phyloP scores from a whole-genome alignment of 2,113 vertebrate genomes.

The Bothrops jararaca region DNA sequence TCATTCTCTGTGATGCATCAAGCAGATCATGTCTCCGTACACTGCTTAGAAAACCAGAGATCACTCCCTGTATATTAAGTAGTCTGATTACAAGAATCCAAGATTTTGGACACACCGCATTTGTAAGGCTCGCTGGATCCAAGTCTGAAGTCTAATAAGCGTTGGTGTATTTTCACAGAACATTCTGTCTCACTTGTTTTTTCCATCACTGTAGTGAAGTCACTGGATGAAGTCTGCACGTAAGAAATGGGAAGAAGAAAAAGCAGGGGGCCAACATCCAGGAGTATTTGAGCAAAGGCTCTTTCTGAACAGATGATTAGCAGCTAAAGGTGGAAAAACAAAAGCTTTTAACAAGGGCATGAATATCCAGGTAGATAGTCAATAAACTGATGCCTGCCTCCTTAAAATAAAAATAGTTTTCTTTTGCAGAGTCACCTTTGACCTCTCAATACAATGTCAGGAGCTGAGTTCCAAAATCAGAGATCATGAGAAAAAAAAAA shows the following conservation, averaged over 20 bases:
- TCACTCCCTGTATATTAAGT: neutral
- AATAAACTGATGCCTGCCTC: neutral
- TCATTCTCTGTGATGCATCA: neutral
- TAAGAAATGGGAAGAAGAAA: neutral
- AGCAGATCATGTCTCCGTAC: neutral
- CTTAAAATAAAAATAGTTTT: neutral
- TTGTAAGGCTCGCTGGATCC: neutral
- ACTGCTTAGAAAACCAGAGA: neutral
- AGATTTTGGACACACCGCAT: neutral
- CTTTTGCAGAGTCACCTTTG: neutral
- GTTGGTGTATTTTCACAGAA: neutral
- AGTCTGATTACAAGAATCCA: neutral
- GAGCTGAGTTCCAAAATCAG: neutral
- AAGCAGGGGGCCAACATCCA: neutral
- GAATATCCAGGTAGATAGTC: neutral
- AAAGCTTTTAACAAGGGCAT: neutral
- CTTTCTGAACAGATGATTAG: neutral
- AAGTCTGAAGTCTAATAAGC: neutral
- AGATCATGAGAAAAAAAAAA: neutral
- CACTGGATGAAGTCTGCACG: neutral
- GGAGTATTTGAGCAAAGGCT: constrained; percentile 1
- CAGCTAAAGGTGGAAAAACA: neutral
- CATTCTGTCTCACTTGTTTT: constrained; percentile 1
- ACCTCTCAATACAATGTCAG: neutral
- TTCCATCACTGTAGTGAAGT: neutral